These are phyloP conservation scores for Lysandra coridon DNA, from an alignment of 2,888 invertebrate species.

Conservation along the genomic window DNA sequence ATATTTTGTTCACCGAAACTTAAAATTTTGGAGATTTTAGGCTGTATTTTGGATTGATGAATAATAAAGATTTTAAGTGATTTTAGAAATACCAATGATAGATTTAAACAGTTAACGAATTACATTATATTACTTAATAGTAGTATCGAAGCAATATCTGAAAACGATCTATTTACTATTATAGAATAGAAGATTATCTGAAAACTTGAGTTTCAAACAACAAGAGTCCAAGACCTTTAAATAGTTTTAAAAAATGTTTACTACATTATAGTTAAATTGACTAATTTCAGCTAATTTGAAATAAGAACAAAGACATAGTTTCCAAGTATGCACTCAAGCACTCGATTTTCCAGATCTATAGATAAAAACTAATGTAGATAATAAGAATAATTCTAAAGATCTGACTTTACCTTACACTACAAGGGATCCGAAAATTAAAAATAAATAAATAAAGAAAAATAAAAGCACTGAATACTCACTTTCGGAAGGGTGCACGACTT, in stretches of 20 bases:
- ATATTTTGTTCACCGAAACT: neutral
- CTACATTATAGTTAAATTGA: too few species aligned
- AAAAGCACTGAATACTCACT: neutral
- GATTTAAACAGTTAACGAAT: too few species aligned
- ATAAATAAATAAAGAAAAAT: neutral
- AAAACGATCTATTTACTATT: too few species aligned
- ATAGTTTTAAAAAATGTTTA: too few species aligned
- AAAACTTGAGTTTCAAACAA: neutral
- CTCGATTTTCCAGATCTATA: neutral
- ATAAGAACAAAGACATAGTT: neutral
- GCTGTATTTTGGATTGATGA: too few species aligned
- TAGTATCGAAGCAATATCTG: too few species aligned
- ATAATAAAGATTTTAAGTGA: neutral
- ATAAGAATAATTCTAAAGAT: neutral
- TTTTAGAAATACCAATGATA: neutral
- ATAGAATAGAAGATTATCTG: too few species aligned
- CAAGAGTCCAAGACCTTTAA: neutral
- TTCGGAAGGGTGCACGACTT: constrained; percentile 38
- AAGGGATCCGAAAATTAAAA: neutral
- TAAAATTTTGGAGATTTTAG: neutral
- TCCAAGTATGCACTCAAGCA: neutral
- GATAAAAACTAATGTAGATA: neutral
- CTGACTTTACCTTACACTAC: too few species aligned
- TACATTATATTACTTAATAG: too few species aligned
- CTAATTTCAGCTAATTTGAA: neutral